Percentiles rank a stretch among this genome's conserved stretches.
These are phyloP conservation scores for Ariolimax columbianus DNA, from an alignment of 2,888 invertebrate species.

Conservation along the genomic window DNA sequence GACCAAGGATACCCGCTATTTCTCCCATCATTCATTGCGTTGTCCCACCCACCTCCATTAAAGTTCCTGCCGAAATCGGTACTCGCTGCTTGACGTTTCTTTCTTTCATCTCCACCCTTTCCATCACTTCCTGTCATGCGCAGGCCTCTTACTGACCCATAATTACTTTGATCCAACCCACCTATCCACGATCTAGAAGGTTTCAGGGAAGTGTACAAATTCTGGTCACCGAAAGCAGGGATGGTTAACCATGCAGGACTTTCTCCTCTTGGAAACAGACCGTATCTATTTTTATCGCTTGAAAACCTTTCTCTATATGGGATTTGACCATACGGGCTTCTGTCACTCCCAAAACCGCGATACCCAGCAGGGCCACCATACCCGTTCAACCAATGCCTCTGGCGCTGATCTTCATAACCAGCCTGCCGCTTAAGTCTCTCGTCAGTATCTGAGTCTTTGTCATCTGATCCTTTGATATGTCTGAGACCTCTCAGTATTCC, in stretches of 20 bases:
- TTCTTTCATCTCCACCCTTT: background rate
- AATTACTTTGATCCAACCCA: background rate
- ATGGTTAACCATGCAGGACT: background rate
- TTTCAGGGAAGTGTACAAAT: background rate
- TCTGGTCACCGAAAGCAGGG: background rate
- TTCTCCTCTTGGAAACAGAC: background rate
- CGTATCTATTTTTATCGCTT: background rate
- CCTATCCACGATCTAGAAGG: background rate
- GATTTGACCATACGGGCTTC: background rate
- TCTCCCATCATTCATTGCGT: background rate
- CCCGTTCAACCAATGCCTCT: background rate
- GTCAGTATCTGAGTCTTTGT: background rate
- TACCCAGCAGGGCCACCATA: background rate
- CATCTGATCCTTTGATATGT: background rate
- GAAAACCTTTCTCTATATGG: background rate
- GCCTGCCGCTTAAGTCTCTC: slow-evolving; percentile 4
- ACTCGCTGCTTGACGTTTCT: background rate
- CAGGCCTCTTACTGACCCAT: background rate
- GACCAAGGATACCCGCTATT: background rate
- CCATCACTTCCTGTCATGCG: background rate
- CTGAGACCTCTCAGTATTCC: background rate
- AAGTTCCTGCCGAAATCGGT: background rate
- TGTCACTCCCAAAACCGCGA: background rate
- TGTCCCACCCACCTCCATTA: background rate
- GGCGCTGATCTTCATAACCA: background rate